Evolutionary conservation across 2,113 vertebrate genomes (phyloP), one percentile per base, ranked within the genome.

Genomic region (Enhydra lutris): DNA sequence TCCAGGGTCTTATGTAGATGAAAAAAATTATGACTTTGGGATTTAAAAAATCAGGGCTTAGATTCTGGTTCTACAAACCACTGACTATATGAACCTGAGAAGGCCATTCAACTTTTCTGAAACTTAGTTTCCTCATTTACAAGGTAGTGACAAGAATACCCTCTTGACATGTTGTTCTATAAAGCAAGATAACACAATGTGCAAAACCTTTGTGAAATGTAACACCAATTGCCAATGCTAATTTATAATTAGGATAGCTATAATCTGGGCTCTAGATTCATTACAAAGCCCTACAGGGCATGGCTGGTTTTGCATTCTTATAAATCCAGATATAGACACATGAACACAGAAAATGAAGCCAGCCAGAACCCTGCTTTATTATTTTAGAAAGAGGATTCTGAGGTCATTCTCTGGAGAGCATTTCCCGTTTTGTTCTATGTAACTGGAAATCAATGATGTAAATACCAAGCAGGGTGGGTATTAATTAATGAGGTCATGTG

Each of bases 401-500:
- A 29, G 29, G 59, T 76, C n/a, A 36, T 24, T 50, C 94, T 63
- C 39, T 84, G 23, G 81, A 69, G 18, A 6, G 4, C 13, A 5
- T 55, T 74, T 96, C 15, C 45, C 63, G 26, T 9, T 97, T 96
- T 94, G 50, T 34, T 89, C 42, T 92, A 12, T 39, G 17, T 14
- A 83, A 86, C 89, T 97, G 29, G 50, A 94, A 74, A 96, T 93
- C 89, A 84, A 12, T 73, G 23, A 6, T 76, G 67, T 61, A 92
- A 87, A 95, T 81, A 81, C 31, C 14, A 95, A 71, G 14, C 23
- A 87, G 57, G 42, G 50, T 88, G 52, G 61, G 4, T 24, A 80
- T 95, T 96, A 97, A 98, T 97, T 97, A 92, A 92, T 80, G 39
- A 94, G 67, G 57, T 95, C n/a, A 59, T 36, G 7, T 89, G 57